Percentiles rank a stretch among this genome's conserved stretches.
Evolutionary conservation across 2,113 vertebrate species (phyloP).

Genomic region (Pituophis catenifer): DNA sequence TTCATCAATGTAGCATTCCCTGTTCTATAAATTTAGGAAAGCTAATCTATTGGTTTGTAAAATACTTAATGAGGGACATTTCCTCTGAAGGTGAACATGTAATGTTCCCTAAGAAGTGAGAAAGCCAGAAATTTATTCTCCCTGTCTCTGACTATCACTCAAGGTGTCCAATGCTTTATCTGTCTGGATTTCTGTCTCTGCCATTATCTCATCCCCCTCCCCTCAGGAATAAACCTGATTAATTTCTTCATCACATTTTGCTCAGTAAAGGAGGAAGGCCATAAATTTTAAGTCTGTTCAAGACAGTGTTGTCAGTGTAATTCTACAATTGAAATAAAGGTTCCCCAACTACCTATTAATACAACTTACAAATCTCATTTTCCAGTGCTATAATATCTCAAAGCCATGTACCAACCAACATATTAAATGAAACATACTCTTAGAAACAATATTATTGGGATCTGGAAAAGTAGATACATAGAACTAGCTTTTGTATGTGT

Average conservation of each 20-base stretch:
- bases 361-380: neutral
- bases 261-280: neutral
- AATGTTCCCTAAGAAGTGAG: neutral
- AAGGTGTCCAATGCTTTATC: neutral
- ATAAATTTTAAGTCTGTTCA: neutral
- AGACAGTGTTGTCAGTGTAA: neutral
- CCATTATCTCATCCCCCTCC: neutral
- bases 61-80: neutral
- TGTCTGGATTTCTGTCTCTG: neutral
- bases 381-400: neutral
- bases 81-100: neutral
- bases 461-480: neutral
- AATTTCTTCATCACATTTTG: slow-evolving; percentile 2
- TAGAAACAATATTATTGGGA: neutral
- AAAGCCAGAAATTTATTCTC: neutral
- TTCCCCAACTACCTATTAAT: neutral
- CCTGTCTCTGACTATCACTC: neutral
- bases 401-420: neutral
- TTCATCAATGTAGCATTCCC: neutral
- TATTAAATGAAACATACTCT: neutral
- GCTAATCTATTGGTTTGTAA: neutral
- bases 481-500: neutral
- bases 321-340: neutral
- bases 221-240: slow-evolving; percentile 1
- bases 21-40: neutral